Conservation (phyloP, 1,140 invertebrate genomes). For the Nymphalis io region DNA sequence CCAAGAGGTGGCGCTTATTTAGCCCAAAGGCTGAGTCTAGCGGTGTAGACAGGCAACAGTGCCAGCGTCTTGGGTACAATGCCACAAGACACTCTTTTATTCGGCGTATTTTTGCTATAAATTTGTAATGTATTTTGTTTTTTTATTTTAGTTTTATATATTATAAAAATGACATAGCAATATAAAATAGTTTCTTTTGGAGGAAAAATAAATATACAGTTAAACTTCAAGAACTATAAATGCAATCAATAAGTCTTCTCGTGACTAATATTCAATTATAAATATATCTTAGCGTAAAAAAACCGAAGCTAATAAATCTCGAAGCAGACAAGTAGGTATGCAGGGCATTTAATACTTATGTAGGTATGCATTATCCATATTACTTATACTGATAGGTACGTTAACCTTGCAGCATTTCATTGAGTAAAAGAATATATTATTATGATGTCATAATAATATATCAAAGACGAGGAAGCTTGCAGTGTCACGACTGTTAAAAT, state of each 20-base stretch:
- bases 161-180: too few relatives aligned
- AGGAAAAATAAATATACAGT: not conserved
- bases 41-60: too few relatives aligned
- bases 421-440: conserved; percentile 44
- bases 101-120: too few relatives aligned
- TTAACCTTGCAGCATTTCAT: conserved; percentile 48
- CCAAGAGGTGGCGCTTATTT: too few relatives aligned
- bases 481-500: conserved; percentile 57
- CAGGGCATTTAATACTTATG: conserved; percentile 27
- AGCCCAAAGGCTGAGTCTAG: too few relatives aligned
- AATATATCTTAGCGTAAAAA: conserved; percentile 27
- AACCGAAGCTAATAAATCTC: conserved; percentile 28
- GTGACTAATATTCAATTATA: conserved; percentile 26
- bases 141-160: too few relatives aligned
- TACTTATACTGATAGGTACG: conserved; percentile 35
- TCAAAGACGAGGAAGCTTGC: conserved; percentile 56
- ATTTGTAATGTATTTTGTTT: too few relatives aligned
- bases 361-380: conserved; percentile 24
- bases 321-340: conserved; percentile 16
- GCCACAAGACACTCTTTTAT: too few relatives aligned
- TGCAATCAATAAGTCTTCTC: conserved; percentile 24
- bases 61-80: too few relatives aligned
- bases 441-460: conserved; percentile 51
- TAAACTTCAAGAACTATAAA: conserved; percentile 47
- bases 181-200: too few relatives aligned